Evolutionary conservation across 2,888 invertebrate genomes (phyloP).

Genomic region (Schizotus pectinicornis): DNA sequence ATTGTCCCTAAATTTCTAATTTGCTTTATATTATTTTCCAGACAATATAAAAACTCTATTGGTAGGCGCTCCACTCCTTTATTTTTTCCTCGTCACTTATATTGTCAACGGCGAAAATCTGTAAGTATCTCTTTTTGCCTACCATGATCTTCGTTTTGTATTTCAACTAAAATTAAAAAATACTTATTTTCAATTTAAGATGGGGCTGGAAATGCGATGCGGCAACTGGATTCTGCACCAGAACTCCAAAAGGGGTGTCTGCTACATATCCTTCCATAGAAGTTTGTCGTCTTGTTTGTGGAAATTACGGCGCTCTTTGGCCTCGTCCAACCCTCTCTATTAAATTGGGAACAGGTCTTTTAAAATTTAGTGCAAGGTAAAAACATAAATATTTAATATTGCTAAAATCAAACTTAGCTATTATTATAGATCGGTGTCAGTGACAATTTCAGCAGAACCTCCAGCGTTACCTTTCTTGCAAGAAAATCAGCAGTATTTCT

Average conservation of each 20-base stretch:
- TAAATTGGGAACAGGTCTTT: slow-evolving; percentile 6
- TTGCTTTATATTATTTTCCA: too few relatives aligned
- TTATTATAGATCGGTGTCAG: background rate
- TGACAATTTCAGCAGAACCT: background rate
- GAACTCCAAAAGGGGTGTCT: background rate
- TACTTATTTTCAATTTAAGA: background rate
- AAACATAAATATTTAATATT: background rate
- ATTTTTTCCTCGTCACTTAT: too few relatives aligned
- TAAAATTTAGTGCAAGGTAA: slow-evolving; percentile 9
- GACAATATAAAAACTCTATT: too few relatives aligned
- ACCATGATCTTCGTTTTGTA: too few relatives aligned
- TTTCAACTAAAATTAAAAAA: too few relatives aligned
- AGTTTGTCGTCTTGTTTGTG: slow-evolving; percentile 72
- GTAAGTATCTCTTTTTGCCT: too few relatives aligned
- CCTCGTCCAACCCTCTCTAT: slow-evolving; percentile 64
- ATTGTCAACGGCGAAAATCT: too few relatives aligned
- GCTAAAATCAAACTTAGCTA: background rate
- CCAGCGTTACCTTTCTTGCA: background rate
- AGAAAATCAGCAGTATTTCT: slow-evolving; percentile 23
- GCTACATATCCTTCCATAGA: slow-evolving; percentile 56
- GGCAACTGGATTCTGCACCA: background rate
- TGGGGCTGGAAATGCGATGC: slow-evolving; percentile 11
- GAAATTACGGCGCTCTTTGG: slow-evolving; percentile 72
- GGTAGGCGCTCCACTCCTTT: too few relatives aligned
- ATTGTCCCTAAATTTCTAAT: too few relatives aligned